These are phyloP conservation scores for Phortica variegata DNA, from an alignment of 1,140 invertebrate species.

Conservation along the genomic window DNA sequence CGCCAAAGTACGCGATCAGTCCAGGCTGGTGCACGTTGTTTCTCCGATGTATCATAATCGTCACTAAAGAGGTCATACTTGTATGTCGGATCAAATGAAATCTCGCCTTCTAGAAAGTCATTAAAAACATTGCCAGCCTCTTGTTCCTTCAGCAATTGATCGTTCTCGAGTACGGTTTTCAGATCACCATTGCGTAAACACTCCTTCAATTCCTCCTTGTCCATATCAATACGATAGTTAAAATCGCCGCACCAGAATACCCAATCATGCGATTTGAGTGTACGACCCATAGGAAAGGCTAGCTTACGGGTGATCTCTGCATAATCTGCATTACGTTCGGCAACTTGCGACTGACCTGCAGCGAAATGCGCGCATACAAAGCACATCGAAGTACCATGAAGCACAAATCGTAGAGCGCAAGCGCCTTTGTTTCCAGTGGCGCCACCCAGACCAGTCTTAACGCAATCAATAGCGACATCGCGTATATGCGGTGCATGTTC, in stretches of 20 bases:
- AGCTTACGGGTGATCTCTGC: conserved; percentile 92
- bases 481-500: conserved; percentile 83
- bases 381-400: conserved; percentile 91
- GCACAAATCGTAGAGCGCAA: conserved; percentile 89
- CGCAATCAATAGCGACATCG: conserved; percentile 91
- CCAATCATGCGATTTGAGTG: conserved; percentile 93
- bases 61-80: conserved; percentile 99
- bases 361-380: conserved; percentile 99
- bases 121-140: conserved; percentile 86
- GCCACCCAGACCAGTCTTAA: conserved; percentile 97
- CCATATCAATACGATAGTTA: conserved; percentile 97
- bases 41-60: conserved; percentile 99
- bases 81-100: conserved; percentile 95
- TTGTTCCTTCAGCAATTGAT: conserved; percentile 87
- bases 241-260: conserved; percentile 99
- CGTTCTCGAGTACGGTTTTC: conserved; percentile 75
- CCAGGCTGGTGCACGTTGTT: conserved; percentile 95
- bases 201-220: conserved; percentile 91
- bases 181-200: conserved; percentile 79
- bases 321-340: conserved; percentile 94
- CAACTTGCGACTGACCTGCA: conserved; percentile 89
- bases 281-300: conserved; percentile 89
- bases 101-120: conserved; percentile 89
- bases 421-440: conserved; percentile 96
- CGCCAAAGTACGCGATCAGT: conserved; percentile 95